Percentiles rank a stretch among this genome's conserved stretches.
These are phyloP conservation scores for Acanthurus leucopareius DNA, from an alignment of 2,797 vertebrate species.

Conservation along the genomic window DNA sequence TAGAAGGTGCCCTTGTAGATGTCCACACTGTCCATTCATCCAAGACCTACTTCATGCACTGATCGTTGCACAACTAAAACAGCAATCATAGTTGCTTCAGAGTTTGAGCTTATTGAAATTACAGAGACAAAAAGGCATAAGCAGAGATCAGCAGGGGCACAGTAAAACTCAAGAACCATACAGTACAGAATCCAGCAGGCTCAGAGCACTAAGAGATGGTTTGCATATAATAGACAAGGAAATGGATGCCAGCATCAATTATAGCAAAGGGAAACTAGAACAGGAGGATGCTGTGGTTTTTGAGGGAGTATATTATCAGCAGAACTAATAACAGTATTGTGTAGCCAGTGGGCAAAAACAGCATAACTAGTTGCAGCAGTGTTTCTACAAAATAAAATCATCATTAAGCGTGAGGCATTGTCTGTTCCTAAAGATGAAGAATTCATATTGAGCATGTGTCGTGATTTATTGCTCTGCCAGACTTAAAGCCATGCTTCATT, in stretches of 20 bases:
- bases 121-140: neutral
- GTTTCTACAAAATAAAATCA: neutral
- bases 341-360: neutral
- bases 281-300: constrained; percentile 15
- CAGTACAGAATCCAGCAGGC: constrained; percentile 22
- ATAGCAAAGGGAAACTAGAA: constrained; percentile 18
- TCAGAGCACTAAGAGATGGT: constrained; percentile 1
- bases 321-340: neutral
- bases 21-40: neutral
- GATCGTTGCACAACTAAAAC: neutral
- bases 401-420: neutral
- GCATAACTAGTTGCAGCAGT: neutral
- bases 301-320: constrained; percentile 12
- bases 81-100: neutral
- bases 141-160: neutral
- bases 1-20: neutral
- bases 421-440: constrained; percentile 4
- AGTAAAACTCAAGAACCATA: constrained; percentile 17
- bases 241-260: constrained; percentile 35
- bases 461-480: constrained; percentile 3
- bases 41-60: neutral
- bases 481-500: constrained; percentile 6
- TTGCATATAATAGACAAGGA: constrained; percentile 11
- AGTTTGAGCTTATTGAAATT: neutral
- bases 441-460: constrained; percentile 1